Percentiles rank a stretch among this genome's conserved stretches.
phyloP scores from a whole-genome alignment of 2,113 vertebrate species.

The Corythoichthys haematopterus region DNA sequence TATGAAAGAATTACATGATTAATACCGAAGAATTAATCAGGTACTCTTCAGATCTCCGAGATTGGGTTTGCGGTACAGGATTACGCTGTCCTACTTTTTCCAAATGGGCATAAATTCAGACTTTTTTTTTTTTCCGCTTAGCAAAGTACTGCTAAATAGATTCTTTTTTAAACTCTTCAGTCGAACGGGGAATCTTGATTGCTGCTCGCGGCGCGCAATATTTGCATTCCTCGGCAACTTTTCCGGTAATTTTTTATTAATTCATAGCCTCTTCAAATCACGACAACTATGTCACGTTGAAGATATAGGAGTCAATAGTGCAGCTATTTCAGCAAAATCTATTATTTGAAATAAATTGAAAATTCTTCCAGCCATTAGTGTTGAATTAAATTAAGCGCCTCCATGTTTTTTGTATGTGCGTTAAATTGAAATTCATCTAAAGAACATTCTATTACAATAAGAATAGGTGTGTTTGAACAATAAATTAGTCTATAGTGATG shows the following conservation, averaged over 20 bases:
- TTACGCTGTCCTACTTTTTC: constrained; percentile 80
- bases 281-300: background rate
- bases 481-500: too few species aligned
- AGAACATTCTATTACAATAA: background rate
- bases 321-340: background rate
- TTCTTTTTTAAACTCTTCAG: constrained; percentile 61
- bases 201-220: background rate
- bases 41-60: constrained; percentile 77
- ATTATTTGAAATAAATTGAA: constrained; percentile 3
- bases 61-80: constrained; percentile 78
- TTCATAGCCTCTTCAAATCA: constrained; percentile 14
- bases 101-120: constrained; percentile 67
- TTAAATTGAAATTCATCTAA: background rate
- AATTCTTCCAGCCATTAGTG: background rate
- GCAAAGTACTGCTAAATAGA: constrained; percentile 61
- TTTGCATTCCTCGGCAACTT: constrained; percentile 6
- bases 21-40: constrained; percentile 83
- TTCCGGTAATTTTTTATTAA: constrained; percentile 18
- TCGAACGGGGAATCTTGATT: constrained; percentile 37
- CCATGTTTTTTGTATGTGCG: too few species aligned
- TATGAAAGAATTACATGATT: constrained; percentile 84
- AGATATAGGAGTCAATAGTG: background rate
- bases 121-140: constrained; percentile 55
- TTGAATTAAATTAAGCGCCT: constrained; percentile 5
- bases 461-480: too few species aligned